Evolutionary conservation across 2,888 invertebrate genomes (phyloP), one percentile per base, ranked within the genome.

Genomic region (Chymomyza procnemis): DNA sequence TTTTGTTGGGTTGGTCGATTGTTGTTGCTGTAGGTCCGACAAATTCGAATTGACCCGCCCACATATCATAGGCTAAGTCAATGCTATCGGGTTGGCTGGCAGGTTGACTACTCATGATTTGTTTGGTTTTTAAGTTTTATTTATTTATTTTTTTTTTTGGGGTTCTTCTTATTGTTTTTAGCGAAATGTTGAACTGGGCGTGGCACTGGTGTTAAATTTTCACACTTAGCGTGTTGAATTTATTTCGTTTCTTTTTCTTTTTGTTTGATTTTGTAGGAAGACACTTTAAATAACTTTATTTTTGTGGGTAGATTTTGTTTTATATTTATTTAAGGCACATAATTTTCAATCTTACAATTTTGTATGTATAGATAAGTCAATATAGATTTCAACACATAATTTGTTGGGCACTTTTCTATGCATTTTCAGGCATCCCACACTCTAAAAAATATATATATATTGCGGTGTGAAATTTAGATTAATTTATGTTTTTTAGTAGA

Each of bases 1-100:
- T 75, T 55, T 75, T 79, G 26, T 76, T 74, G 60, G 62, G 66
- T 58, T 66, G 64, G 62, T 76, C 61, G 71, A 81, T 65, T 74
- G 73, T 75, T 71, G 71, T 79, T 73, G 74, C 71, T 80, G 80
- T 80, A 69, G 82, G 89, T 54, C 96, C 96, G 80, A 96, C 93
- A 91, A 96, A 96, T 91, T 96, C 95, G 88, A 96, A 96, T 92
- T 96, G 96, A 68, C 96, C 96, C 90, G 96, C 95, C 96, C 96
- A 96, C 94, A 96, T 94, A 89, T 96, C 96, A 90, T 95, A 96
- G 90, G 95, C 96, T 91, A 96, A 92, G 88, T 95, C 96, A 84
- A 94, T 90, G 88, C 93, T 93, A 79, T 93, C 93, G 87, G 91
- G 91, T 88, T 91, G 91, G 83, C 91, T 91, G 73, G 90, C 85